Evolutionary conservation across 2,888 invertebrate species (phyloP), one percentile per base, ranked within the genome.

Genomic region (Acleris sparsana): DNA sequence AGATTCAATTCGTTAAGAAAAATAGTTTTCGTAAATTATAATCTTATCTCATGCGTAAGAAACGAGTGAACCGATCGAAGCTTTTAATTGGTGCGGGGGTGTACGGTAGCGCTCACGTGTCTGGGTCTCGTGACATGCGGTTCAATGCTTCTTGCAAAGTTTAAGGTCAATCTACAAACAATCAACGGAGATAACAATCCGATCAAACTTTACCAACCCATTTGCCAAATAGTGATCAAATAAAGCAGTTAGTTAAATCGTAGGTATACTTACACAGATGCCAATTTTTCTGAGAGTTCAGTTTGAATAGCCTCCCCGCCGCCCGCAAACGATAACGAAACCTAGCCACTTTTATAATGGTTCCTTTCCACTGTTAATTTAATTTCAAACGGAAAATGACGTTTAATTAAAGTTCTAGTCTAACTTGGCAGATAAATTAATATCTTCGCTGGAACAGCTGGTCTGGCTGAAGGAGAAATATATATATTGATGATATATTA

Each of bases 361-460:
- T 64, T 68, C 57, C 51, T 66, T 67, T 51, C 57, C 25, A 63
- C 52, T 63, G 64, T 69, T 68, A 68, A 67, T 69, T 70, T 62
- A 66, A 63, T 75, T 67, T 62, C 44, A 58, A 70, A 71, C 61
- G 69, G 69, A 73, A 72, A 69, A 72, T 69, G 72, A 60, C 67
- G 69, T 79, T 80, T 78, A 79, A 83, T 82, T 82, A 80, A 80
- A 77, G 71, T 75, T 75, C 67, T 71, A 67, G 66, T 70, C 71
- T 70, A 71, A 69, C 70, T 67, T 43, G 53, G 67, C 67, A 73
- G 72, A 78, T 72, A 69, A 75, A 82, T 76, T 73, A 75, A 71
- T 74, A 65, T 74, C 69, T 70, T 68, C 48, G 63, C 63, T 70
- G 71, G 62, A 77, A 70, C 73, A 79, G 77, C 78, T 78, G 77